Conservation (phyloP, 2,888 invertebrate species). For the Horisme vitalbata region DNA sequence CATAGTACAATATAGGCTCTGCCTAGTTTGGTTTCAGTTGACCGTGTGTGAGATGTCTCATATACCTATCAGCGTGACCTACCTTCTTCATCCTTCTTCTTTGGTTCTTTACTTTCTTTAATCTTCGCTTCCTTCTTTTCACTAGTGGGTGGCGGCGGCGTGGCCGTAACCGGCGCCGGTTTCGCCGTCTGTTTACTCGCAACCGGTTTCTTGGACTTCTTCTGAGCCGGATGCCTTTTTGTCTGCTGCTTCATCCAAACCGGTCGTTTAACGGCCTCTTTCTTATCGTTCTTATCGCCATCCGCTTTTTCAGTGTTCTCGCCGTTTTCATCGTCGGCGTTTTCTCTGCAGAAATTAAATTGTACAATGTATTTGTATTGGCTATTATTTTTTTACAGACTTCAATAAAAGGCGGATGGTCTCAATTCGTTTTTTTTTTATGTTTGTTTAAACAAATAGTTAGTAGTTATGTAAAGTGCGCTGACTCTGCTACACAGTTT, state of each 20-base stretch:
- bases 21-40: too few relatives aligned
- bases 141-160: slow-evolving; percentile 47
- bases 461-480: too few relatives aligned
- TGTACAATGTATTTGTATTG: too few relatives aligned
- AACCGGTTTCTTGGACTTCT: slow-evolving; percentile 53
- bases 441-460: too few relatives aligned
- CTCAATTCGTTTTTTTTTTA: too few relatives aligned
- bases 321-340: slow-evolving; percentile 81
- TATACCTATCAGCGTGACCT: too few relatives aligned
- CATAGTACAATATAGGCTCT: too few relatives aligned
- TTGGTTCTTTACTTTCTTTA: slow-evolving; percentile 70
- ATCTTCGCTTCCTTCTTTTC: slow-evolving; percentile 58
- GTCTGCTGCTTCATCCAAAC: slow-evolving; percentile 55
- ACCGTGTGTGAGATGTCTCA: too few relatives aligned
- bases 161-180: slow-evolving; percentile 39
- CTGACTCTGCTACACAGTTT: too few relatives aligned
- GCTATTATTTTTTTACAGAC: too few relatives aligned
- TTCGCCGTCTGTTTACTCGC: slow-evolving; percentile 49
- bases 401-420: too few relatives aligned
- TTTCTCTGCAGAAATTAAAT: slow-evolving; percentile 68
- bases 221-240: slow-evolving; percentile 57
- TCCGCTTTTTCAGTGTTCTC: slow-evolving; percentile 68
- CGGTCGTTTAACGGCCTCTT: slow-evolving; percentile 86
- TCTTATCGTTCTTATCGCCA: slow-evolving; percentile 74
- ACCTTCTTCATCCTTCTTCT: slow-evolving; percentile 64